These are phyloP conservation scores for Bufotes viridis DNA, from an alignment of 2,797 vertebrate genomes.

Conservation along the genomic window DNA sequence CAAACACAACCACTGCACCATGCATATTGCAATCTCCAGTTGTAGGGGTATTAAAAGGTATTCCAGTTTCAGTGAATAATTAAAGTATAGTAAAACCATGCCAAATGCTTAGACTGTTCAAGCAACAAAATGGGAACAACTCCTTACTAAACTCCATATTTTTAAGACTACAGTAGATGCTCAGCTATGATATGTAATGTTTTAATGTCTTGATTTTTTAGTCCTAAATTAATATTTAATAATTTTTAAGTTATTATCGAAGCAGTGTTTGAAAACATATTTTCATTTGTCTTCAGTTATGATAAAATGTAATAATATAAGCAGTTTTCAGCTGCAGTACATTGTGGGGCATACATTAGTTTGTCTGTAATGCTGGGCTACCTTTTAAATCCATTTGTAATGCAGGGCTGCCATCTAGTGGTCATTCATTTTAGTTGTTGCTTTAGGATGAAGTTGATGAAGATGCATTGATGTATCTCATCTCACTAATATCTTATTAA, in stretches of 20 bases:
- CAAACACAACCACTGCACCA: not conserved
- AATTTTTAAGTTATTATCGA: not conserved
- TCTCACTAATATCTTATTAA: not conserved
- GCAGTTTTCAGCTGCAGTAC: not conserved
- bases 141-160: not conserved
- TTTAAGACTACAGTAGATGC: too few species aligned
- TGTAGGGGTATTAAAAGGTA: not conserved
- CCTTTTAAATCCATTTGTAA: not conserved
- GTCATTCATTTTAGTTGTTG: conserved; percentile 38
- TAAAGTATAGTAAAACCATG: not conserved
- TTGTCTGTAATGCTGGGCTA: not conserved
- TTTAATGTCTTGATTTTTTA: too few species aligned
- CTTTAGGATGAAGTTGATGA: too few species aligned
- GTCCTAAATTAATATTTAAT: not conserved
- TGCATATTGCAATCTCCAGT: not conserved
- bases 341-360: not conserved
- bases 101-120: not conserved
- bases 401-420: conserved; percentile 81
- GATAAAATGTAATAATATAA: not conserved
- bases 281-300: not conserved
- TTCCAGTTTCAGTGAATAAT: not conserved
- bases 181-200: too few species aligned
- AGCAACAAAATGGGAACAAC: not conserved
- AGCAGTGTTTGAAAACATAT: not conserved
- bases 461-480: not conserved